Evolutionary conservation across 2,113 vertebrate species (phyloP), one percentile per base, ranked within the genome.

Genomic region (Semicossyphus pulcher): DNA sequence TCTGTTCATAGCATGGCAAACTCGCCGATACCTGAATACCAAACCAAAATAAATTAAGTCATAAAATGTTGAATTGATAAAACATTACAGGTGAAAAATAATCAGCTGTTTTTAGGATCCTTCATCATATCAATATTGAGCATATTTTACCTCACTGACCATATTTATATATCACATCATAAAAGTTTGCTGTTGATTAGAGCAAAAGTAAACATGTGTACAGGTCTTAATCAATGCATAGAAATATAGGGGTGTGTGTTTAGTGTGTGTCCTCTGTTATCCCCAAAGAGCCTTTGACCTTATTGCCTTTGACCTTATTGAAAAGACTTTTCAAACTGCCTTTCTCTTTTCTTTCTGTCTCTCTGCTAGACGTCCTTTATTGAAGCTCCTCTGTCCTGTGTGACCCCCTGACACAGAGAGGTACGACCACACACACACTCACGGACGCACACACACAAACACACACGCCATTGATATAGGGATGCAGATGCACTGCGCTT

Each of bases 321-420:
- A 84, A 81, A 79, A 78, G 34, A 81, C 66, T 66, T 74, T 73
- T 83, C 16, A 66, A 73, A 81, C 39, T 21, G 48, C 9, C 47
- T 63, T 72, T 85, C 49, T 77, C 62, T 66, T 75, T n/a, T 76
- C 25, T 68, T 28, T 79, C 18, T 84, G 39, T 84, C 56, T 77
- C 67, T 70, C 68, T 67, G 49, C 32, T 60, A 91, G 89, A 84
- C 78, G 1, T 83, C 71, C 68, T 44, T 76, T 66, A 52, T 60
- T 77, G 84, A 83, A 37, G 78, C 41, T 81, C 80, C 73, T 76
- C 81, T 81, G 77, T 69, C 73, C 82, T 65, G 81, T 81, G 88
- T 80, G 88, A 85, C 85, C 82, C 77, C 80, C 82, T 62, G 83
- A 85, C 80, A 85, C 80, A 75, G 80, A 89, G 78, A 92, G 89